Conservation (phyloP, 2,888 invertebrate species). For the Lumbricus terrestris region DNA sequence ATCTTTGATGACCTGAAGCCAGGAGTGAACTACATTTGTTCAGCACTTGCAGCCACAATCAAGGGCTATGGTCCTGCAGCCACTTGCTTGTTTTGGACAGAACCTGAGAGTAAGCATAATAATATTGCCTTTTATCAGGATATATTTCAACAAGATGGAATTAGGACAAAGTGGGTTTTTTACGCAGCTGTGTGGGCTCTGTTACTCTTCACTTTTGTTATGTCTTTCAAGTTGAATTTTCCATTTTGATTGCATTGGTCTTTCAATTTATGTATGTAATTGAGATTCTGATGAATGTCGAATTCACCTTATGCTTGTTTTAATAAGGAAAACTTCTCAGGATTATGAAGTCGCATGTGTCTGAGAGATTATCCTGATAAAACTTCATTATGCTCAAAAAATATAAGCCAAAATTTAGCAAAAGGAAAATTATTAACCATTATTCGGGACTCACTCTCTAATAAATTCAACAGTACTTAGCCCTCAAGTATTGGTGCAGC, state of each 20-base stretch:
- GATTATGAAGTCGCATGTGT: no score
- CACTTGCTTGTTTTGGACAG: constrained; percentile 68
- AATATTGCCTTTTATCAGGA: background rate
- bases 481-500: no score
- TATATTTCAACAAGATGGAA: background rate
- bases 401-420: background rate
- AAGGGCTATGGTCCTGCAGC: constrained; percentile 66
- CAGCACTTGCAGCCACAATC: constrained; percentile 67
- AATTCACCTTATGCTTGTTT: no score
- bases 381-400: no score
- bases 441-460: no score
- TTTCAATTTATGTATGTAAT: no score
- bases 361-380: no score
- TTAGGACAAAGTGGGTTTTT: background rate
- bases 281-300: no score
- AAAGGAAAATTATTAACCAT: background rate
- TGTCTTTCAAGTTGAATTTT: no score
- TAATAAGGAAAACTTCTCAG: no score
- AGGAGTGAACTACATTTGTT: constrained; percentile 75
- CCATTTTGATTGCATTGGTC: no score
- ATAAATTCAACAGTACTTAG: no score
- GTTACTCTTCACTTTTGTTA: background rate
- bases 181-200: background rate
- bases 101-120: constrained; percentile 64
- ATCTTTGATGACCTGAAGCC: constrained; percentile 60